phyloP scores from a whole-genome alignment of 2,888 invertebrate species.

The Nephrocerus scutellatus region DNA sequence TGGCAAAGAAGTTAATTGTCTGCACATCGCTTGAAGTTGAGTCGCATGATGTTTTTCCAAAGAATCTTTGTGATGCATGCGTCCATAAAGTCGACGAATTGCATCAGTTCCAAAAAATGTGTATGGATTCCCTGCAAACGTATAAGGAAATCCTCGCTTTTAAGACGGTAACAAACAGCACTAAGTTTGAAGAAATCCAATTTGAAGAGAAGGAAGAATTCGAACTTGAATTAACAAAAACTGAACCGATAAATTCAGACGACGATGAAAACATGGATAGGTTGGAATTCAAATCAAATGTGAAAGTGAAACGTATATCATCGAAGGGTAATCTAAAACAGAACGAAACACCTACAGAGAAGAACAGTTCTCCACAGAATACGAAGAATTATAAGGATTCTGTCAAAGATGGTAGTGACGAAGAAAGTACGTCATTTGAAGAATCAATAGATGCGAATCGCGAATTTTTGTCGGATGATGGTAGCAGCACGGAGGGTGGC shows the following conservation, averaged over 20 bases:
- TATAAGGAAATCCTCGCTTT: slow-evolving; percentile 13
- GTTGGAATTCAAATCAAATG: too few species aligned
- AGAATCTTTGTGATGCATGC: slow-evolving; percentile 21
- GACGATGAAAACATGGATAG: too few species aligned
- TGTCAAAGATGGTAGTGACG: too few species aligned
- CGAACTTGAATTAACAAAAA: slow-evolving; percentile 7
- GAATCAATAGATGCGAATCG: too few species aligned
- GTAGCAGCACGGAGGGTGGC: too few species aligned
- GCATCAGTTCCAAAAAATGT: slow-evolving; percentile 25
- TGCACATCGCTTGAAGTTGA: slow-evolving; percentile 29
- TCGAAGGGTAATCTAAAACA: too few species aligned
- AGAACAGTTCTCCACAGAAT: not conserved
- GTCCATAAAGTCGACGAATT: slow-evolving; percentile 19
- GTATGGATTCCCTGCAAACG: slow-evolving; percentile 17
- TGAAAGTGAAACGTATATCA: too few species aligned
- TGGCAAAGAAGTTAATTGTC: slow-evolving; percentile 29
- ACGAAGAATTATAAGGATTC: too few species aligned
- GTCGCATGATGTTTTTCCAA: slow-evolving; percentile 21
- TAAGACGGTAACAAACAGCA: not conserved
- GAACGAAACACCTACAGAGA: not conserved
- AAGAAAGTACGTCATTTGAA: too few species aligned
- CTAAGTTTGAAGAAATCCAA: not conserved
- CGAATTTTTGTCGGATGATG: too few species aligned
- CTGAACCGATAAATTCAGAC: too few species aligned
- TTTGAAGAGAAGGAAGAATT: slow-evolving; percentile 13